Evolutionary conservation across 1,140 invertebrate species (phyloP), one percentile per base, ranked within the genome.

Genomic region (Mya arenaria): DNA sequence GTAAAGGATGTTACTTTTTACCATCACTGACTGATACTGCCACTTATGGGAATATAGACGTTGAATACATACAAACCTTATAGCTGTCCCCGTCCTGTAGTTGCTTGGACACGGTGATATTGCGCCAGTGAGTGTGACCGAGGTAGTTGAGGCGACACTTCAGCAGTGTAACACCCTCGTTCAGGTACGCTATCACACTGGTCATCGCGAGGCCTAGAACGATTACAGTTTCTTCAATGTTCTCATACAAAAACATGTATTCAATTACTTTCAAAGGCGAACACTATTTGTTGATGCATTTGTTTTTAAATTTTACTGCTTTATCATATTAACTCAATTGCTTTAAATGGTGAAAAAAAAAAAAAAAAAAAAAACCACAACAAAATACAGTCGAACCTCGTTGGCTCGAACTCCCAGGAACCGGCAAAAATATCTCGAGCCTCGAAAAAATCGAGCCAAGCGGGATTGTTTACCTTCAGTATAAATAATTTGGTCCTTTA

Each of bases 61-160:
- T n/a, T n/a, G n/a, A n/a, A n/a, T n/a, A n/a, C n/a, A n/a, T n/a
- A n/a, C n/a, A n/a, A n/a, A n/a, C n/a, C n/a, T n/a, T n/a, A n/a
- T n/a, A n/a, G n/a, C n/a, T n/a, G n/a, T n/a, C n/a, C n/a, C 34
- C 66, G 36, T 39, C 37, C n/a, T 25, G 10, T 25, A 19, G 5
- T 17, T n/a, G 23, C 3, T 69, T 39, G 5, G 23, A 48, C 5
- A 69, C 41, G 0, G 66, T 41, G 19, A 69, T 39, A 19, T n/a
- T 25, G 32, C 30, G 28, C 66, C 66, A 69, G 6, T 39, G 13
- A n/a, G n/a, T n/a, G n/a, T n/a, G n/a, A 13, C 66, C 66, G 8
- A 69, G 32, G n/a, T 69, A 37, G 32, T 17, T 30, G 17, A 69
- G 37, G n/a, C 66, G 66, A 10, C 66, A 69, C n/a, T 41, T 25